Base-by-base conservation (phyloP, 2,888 invertebrate species). In the Graphium colonna region DNA sequence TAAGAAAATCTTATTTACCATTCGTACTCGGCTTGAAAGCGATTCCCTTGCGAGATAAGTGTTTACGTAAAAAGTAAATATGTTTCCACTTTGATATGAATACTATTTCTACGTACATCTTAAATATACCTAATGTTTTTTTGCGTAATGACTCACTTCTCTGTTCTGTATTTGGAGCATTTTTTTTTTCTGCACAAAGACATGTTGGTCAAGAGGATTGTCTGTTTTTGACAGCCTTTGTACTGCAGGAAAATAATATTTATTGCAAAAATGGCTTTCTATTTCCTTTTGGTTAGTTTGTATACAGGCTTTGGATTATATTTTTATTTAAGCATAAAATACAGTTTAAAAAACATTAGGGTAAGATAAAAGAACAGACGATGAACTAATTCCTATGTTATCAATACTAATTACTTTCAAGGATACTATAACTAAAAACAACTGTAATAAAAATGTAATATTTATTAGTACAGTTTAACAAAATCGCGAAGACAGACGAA, bases 161-260 rank as follows among this genome's bases (percentile, higher is more conserved):
- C 4, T 26, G 4, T 26, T 3, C 3, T 26, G 3, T 42, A 41
- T 50, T 50, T 42, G 26, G 28, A 13, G 28, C 26, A 9, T 39
- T 36, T 15, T 51, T 51, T 44, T 44, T 26, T 12, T 26, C 16
- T n/a, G 9, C 33, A 26, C 26, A 10, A 10, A 10, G 36, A 21
- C 18, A 31, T 41, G 41, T 8, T 44, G 26, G 40, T 44, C 41
- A 33, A 21, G 10, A 10, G 28, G 36, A 31, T 40, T 52, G 16
- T 52, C 41, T 52, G 46, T 41, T 36, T 46, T 42, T 52, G 46
- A 52, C 52, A 47, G 40, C 41, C 46, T 52, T 42, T 52, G 46
- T 46, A 28, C 45, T 5, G 9, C 16, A 39, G 26, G 41, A 17
- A 40, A 36, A 46, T 41, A 33, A 52, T 52, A 42, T 47, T 41